phyloP scores from a whole-genome alignment of 2,113 vertebrate species.

The Toxotes jaculatrix region DNA sequence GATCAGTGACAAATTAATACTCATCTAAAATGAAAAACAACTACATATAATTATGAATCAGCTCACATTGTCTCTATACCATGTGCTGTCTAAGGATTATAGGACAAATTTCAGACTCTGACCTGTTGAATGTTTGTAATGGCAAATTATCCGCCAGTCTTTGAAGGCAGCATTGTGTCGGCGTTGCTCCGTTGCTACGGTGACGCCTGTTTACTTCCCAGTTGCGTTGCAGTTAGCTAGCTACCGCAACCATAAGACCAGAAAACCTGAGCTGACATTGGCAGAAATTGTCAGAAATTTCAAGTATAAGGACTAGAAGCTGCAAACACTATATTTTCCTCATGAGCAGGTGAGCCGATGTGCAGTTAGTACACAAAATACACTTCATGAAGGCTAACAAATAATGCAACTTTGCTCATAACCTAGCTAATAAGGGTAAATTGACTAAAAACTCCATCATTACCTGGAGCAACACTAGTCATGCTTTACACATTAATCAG shows the following conservation, averaged over 20 bases:
- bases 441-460: neutral
- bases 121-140: neutral
- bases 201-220: conserved; percentile 24
- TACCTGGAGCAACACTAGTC: neutral
- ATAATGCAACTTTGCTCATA: too few relatives aligned
- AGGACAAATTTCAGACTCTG: neutral
- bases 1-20: neutral
- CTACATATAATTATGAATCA: too few relatives aligned
- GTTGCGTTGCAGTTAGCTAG: neutral
- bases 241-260: too few relatives aligned
- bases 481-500: neutral
- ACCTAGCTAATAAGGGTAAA: too few relatives aligned
- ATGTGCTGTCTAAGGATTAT: neutral
- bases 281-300: neutral
- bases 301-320: neutral
- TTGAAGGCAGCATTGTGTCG: conserved; percentile 20
- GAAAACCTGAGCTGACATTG: too few relatives aligned
- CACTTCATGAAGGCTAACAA: neutral
- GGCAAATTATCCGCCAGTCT: neutral
- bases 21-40: too few relatives aligned
- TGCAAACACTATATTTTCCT: neutral
- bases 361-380: neutral
- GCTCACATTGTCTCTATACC: too few relatives aligned
- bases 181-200: conserved; percentile 44
- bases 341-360: conserved; percentile 34